Conservation (phyloP, 2,797 vertebrate species). For the Strix occidentalis region DNA sequence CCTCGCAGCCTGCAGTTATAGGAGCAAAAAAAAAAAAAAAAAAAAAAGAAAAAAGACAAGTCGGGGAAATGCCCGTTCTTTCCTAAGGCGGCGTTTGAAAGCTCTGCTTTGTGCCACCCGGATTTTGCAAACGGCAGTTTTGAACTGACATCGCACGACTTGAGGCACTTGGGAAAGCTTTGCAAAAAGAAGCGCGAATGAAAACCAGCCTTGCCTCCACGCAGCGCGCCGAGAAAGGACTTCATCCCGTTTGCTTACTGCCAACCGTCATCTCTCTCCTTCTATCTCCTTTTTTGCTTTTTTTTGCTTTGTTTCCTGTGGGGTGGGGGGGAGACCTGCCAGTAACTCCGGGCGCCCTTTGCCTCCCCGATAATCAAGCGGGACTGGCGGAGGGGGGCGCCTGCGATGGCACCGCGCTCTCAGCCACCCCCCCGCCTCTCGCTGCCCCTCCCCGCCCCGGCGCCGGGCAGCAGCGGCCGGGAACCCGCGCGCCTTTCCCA, state of each 20-base stretch:
- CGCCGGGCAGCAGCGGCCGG: neutral
- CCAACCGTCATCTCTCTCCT: neutral
- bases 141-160: neutral
- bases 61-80: neutral
- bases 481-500: neutral
- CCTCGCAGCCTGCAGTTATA: fast-evolving
- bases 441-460: neutral
- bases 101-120: fast-evolving
- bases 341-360: neutral
- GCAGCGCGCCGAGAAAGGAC: fast-evolving
- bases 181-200: neutral
- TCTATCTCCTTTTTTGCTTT: neutral
- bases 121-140: neutral
- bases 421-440: neutral
- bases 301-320: neutral
- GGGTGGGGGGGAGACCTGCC: fast-evolving
- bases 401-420: neutral
- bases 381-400: no score
- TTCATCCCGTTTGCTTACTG: neutral
- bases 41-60: neutral
- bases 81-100: neutral
- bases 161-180: neutral
- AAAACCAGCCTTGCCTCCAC: neutral
- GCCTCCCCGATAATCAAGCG: no score
- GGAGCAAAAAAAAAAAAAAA: neutral